Evolutionary conservation across 2,888 invertebrate species (phyloP).

Genomic region (Chorisops tibialis): DNA sequence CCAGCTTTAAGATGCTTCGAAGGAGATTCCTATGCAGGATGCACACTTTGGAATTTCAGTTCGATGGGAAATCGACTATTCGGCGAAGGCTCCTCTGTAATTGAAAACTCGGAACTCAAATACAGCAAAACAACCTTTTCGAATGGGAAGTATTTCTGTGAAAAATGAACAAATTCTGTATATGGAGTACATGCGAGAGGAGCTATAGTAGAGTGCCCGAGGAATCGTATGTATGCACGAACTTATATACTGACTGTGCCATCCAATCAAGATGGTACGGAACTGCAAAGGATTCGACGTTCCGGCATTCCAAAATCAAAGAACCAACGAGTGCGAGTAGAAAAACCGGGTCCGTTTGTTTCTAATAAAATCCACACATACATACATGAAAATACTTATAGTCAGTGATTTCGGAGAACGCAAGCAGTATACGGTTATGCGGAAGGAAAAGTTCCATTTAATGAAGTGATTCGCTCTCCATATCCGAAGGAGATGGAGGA

Average conservation of each 20-base stretch:
- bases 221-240: no score
- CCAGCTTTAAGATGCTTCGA: no score
- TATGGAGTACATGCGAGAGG: not conserved
- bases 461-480: slow-evolving; percentile 1
- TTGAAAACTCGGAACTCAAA: slow-evolving; percentile 2
- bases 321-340: not conserved
- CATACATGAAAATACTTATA: no score
- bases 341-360: no score
- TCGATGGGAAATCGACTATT: no score
- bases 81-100: not conserved
- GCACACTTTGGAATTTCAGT: no score
- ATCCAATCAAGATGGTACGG: not conserved
- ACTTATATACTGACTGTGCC: no score
- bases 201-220: no score
- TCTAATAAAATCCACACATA: no score
- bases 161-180: not conserved
- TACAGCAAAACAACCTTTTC: not conserved
- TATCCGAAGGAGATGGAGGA: not conserved
- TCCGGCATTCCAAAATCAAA: not conserved
- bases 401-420: no score
- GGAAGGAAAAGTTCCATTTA: slow-evolving; percentile 18
- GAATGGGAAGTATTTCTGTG: not conserved
- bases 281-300: not conserved
- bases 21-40: no score
- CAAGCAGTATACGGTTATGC: not conserved